phyloP scores from a whole-genome alignment of 2,113 vertebrate genomes.

The Ciconia stormi region DNA sequence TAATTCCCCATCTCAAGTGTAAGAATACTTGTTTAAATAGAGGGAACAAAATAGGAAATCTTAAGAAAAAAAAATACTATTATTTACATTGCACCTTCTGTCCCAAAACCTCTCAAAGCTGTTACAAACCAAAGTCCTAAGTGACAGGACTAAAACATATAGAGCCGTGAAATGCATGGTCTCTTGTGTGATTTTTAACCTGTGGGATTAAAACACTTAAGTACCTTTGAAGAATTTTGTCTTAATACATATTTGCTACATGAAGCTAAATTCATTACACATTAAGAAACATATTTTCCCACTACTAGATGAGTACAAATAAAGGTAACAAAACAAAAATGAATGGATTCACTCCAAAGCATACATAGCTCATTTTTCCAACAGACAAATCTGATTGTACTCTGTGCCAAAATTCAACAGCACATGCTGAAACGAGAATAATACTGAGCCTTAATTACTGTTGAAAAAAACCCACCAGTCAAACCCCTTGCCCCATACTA shows the following conservation, averaged over 20 bases:
- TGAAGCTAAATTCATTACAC: background rate
- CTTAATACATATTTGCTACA: background rate
- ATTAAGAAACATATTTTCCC: background rate
- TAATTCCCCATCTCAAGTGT: background rate
- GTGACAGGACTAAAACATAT: background rate
- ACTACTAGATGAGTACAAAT: background rate
- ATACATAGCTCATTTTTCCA: background rate
- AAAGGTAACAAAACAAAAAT: background rate
- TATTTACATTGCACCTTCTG: background rate
- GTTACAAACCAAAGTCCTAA: background rate
- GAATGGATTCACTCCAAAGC: background rate
- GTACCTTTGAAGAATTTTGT: background rate
- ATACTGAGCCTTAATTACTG: background rate
- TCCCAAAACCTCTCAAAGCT: background rate
- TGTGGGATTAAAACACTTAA: background rate
- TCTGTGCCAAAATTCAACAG: background rate
- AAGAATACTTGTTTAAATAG: slow-evolving; percentile 21
- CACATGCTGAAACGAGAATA: background rate
- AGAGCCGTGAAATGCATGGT: background rate
- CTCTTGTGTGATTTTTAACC: background rate
- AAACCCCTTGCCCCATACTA: background rate
- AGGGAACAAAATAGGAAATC: background rate
- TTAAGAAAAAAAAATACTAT: background rate
- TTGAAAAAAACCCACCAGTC: background rate
- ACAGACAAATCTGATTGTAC: background rate